phyloP scores from a whole-genome alignment of 2,888 invertebrate genomes.

The Agrotis exclamationis region DNA sequence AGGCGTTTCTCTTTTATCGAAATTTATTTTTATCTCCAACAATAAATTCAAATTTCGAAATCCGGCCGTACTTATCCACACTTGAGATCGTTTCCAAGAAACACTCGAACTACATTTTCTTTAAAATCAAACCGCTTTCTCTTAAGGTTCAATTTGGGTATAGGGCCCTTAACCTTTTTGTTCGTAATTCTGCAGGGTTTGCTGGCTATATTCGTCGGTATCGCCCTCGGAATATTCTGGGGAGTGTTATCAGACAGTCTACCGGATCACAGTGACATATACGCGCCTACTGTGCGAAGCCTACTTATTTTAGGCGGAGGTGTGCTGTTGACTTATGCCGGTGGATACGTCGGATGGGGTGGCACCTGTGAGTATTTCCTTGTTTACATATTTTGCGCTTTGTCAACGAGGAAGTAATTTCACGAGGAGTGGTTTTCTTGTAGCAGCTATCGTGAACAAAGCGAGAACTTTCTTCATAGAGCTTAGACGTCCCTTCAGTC shows the following conservation, averaged over 20 bases:
- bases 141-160: constrained; percentile 58
- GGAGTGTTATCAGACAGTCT: constrained; percentile 82
- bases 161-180: constrained; percentile 54
- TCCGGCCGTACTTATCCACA: constrained; percentile 54
- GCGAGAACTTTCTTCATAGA: neutral
- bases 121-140: constrained; percentile 59
- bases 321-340: constrained; percentile 79
- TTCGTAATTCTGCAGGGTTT: constrained; percentile 77
- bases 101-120: constrained; percentile 55
- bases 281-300: constrained; percentile 84
- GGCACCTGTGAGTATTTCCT: constrained; percentile 81
- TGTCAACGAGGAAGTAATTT: constrained; percentile 37
- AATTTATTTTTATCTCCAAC: constrained; percentile 50
- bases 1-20: constrained; percentile 48
- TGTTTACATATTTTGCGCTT: constrained; percentile 44
- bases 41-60: constrained; percentile 58
- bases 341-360: constrained; percentile 85
- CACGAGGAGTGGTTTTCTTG: constrained; percentile 17
- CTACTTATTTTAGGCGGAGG: constrained; percentile 84
- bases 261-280: constrained; percentile 83
- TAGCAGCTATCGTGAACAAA: neutral
- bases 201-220: constrained; percentile 83
- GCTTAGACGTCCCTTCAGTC: neutral
- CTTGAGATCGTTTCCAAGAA: constrained; percentile 52
- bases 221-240: constrained; percentile 83